phyloP scores from a whole-genome alignment of 2,113 vertebrate species.

The Semnopithecus entellus region DNA sequence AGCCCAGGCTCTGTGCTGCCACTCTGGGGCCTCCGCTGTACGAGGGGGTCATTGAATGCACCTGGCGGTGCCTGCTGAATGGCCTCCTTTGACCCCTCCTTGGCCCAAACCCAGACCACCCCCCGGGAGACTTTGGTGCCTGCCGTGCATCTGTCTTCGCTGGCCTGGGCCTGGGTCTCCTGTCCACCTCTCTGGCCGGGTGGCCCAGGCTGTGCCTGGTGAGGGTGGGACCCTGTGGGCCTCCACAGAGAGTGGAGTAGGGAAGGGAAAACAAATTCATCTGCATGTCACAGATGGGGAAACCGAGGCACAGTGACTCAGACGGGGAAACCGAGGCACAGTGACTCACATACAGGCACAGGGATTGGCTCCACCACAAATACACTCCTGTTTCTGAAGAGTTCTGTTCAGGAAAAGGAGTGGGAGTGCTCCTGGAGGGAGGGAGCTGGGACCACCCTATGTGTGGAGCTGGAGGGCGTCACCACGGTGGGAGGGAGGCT shows the following conservation, averaged over 20 bases:
- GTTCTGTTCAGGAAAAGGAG: neutral
- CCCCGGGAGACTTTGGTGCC: neutral
- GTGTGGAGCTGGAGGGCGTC: neutral
- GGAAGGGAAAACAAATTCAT: neutral
- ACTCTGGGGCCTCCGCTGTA: neutral
- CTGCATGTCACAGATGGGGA: neutral
- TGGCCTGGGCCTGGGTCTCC: neutral
- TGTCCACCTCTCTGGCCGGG: neutral
- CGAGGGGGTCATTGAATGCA: neutral
- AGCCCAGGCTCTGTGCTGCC: neutral
- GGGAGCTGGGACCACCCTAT: neutral
- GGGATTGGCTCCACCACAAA: neutral
- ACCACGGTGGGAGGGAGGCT: rapidly evolving
- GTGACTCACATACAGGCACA: too few species aligned
- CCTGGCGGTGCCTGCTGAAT: neutral
- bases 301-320: too few species aligned
- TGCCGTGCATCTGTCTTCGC: rapidly evolving
- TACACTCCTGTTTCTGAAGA: neutral
- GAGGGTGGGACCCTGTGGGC: rapidly evolving
- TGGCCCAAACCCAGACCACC: neutral
- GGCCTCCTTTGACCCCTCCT: neutral
- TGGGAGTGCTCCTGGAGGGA: neutral
- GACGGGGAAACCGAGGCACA: too few species aligned
- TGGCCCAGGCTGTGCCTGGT: rapidly evolving
- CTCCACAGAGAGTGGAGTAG: rapidly evolving